Conservation (phyloP, 2,797 vertebrate genomes). For the Bucorvus abyssinicus region DNA sequence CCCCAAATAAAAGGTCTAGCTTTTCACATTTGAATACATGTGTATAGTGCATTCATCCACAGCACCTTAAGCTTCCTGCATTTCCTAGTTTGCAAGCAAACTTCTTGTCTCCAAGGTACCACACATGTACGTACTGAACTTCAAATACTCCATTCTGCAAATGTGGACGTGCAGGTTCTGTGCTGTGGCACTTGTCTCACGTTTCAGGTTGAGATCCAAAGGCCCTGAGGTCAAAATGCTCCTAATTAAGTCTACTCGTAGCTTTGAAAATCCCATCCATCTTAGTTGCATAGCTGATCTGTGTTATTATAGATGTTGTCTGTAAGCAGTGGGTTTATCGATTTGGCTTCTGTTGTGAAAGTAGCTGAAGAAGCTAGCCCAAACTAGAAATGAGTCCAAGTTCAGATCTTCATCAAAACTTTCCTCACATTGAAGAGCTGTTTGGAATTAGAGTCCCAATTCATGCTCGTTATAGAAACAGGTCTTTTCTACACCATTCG, state of each 20-base stretch:
- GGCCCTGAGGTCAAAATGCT: background rate
- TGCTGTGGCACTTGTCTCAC: background rate
- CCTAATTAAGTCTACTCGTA: background rate
- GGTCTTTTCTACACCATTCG: background rate
- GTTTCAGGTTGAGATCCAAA: constrained; percentile 1
- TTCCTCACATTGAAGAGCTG: background rate
- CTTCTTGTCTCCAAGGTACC: background rate
- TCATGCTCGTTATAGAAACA: background rate
- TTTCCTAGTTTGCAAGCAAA: background rate
- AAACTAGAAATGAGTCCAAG: background rate
- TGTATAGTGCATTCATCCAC: background rate
- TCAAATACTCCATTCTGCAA: background rate
- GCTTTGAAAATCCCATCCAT: background rate
- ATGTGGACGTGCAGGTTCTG: background rate
- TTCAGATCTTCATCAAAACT: background rate
- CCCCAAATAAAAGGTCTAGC: background rate
- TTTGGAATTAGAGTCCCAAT: background rate
- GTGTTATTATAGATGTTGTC: background rate
- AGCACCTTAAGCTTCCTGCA: background rate
- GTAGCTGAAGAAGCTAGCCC: background rate
- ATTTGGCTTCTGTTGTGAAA: background rate
- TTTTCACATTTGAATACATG: background rate
- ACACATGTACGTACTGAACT: background rate
- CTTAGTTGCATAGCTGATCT: background rate
- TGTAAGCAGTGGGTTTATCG: background rate